Percentiles rank a stretch among this genome's conserved stretches.
These are phyloP conservation scores for Omphaloscelis lunosa DNA, from an alignment of 2,888 invertebrate species.

Conservation along the genomic window DNA sequence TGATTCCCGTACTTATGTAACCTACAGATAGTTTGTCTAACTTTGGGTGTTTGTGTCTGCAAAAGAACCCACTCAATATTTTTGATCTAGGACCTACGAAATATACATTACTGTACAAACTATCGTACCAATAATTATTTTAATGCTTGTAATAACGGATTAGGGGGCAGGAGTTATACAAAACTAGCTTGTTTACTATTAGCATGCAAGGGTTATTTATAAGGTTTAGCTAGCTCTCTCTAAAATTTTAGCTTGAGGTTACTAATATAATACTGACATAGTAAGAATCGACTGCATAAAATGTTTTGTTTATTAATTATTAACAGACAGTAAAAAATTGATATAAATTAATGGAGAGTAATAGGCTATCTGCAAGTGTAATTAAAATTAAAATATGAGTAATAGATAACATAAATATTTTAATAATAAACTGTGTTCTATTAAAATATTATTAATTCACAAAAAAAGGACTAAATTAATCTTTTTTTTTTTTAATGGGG, in stretches of 20 bases:
- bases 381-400: neutral
- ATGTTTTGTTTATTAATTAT: neutral
- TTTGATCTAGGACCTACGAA: neutral
- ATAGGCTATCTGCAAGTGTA: neutral
- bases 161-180: neutral
- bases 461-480: conserved; percentile 1
- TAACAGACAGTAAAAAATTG: neutral
- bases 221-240: conserved; percentile 8
- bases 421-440: neutral
- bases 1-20: neutral
- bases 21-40: neutral
- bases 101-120: neutral
- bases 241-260: neutral
- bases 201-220: conserved; percentile 2
- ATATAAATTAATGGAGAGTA: neutral
- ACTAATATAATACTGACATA: neutral
- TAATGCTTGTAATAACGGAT: neutral
- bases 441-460: neutral
- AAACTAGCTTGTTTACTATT: neutral
- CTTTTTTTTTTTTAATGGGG: too few species aligned
- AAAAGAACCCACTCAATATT: neutral
- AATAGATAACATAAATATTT: neutral
- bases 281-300: neutral
- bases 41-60: neutral
- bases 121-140: neutral